These are phyloP conservation scores for Spodoptera litura DNA, from an alignment of 1,140 invertebrate species.

Conservation along the genomic window DNA sequence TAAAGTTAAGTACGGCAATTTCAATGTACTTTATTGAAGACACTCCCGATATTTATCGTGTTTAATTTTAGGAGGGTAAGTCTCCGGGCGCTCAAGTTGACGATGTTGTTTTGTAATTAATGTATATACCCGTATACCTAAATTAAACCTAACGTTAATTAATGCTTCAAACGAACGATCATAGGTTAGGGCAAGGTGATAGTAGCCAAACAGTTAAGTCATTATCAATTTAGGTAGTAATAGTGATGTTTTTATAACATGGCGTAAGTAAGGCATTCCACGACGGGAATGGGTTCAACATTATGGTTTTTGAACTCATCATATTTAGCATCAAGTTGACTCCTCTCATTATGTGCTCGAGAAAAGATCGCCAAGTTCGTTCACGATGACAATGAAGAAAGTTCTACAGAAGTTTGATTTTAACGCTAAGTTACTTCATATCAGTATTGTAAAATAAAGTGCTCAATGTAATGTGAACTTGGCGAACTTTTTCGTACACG, in stretches of 20 bases:
- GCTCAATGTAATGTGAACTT: not conserved
- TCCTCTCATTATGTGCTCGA: conserved; percentile 26
- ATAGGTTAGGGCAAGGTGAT: conserved; percentile 83
- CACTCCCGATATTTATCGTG: conserved; percentile 17
- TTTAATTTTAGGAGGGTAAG: conserved; percentile 52
- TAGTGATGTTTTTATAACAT: conserved; percentile 58
- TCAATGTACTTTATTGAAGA: conserved; percentile 31
- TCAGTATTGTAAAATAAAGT: not conserved
- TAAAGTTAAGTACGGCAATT: conserved; percentile 24
- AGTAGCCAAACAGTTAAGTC: conserved; percentile 77
- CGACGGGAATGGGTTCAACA: conserved; percentile 5
- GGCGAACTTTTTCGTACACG: conserved; percentile 18
- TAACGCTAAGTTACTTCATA: not conserved
- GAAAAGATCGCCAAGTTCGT: conserved; percentile 18
- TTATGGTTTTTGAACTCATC: conserved; percentile 32
- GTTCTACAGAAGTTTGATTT: not conserved
- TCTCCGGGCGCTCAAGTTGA: conserved; percentile 66
- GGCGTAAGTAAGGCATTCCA: conserved; percentile 37
- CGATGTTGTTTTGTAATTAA: conserved; percentile 71
- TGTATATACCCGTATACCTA: conserved; percentile 74
- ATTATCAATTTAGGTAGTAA: conserved; percentile 58
- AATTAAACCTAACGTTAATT: conserved; percentile 64
- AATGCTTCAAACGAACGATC: conserved; percentile 74
- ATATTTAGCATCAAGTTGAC: conserved; percentile 9
- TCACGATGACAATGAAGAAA: conserved; percentile 1